These are phyloP conservation scores for Erpobdella octoculata DNA, from an alignment of 2,888 invertebrate genomes.

Conservation along the genomic window DNA sequence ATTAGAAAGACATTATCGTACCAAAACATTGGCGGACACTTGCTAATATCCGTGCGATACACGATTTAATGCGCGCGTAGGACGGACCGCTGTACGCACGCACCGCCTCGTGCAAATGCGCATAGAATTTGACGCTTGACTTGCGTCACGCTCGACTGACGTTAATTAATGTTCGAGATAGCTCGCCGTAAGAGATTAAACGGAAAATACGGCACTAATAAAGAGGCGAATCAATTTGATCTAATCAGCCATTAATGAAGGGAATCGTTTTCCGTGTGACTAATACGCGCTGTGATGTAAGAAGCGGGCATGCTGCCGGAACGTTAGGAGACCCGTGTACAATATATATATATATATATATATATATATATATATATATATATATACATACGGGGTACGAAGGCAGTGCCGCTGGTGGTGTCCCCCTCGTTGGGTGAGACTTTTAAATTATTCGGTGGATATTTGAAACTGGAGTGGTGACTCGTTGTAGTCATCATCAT, in stretches of 20 bases:
- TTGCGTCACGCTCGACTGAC: conserved; percentile 7
- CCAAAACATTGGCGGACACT: neutral
- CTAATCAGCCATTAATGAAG: conserved; percentile 17
- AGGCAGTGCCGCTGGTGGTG: too few species aligned
- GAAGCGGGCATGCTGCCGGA: too few species aligned
- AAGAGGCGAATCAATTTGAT: conserved; percentile 9
- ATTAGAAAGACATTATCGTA: neutral
- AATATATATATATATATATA: too few species aligned
- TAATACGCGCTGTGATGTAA: neutral
- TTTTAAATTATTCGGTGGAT: too few species aligned
- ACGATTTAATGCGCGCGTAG: neutral
- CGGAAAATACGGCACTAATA: neutral
- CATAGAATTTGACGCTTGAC: conserved; percentile 8
- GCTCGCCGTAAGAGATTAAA: neutral
- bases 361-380: too few species aligned
- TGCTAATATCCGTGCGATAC: neutral
- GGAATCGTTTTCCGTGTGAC: neutral
- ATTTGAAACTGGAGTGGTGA: too few species aligned
- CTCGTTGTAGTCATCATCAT: neutral
- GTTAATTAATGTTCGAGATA: conserved; percentile 7
- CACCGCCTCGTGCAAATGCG: neutral
- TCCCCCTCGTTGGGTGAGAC: too few species aligned
- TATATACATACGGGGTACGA: too few species aligned
- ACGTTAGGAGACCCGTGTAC: too few species aligned
- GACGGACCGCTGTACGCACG: neutral